Evolutionary conservation across 2,113 vertebrate species (phyloP), one percentile per base, ranked within the genome.

Genomic region (Enhydra lutris): DNA sequence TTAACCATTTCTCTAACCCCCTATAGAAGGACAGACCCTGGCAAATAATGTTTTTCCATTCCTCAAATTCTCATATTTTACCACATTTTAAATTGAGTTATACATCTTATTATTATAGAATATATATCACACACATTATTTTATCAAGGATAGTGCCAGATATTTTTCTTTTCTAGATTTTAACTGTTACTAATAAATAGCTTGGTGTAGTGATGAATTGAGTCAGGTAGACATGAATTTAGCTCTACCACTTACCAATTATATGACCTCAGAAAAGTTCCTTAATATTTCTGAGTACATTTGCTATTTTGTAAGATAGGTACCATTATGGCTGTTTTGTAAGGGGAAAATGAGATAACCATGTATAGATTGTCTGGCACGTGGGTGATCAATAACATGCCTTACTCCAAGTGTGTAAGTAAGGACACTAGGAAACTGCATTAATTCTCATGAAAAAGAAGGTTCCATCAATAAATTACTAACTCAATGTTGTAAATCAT

Each of bases 371-470:
- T 91, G 57, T 63, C 67, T 67, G 74, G 81, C 14, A 71, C 2
- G 0, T 45, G 59, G 42, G 26, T 73, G 47, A 74, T 95, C 82
- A 12, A 83, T 79, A 89, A 50, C 36, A 79, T n/a, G 73, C 36
- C n/a, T 84, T 34, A 65, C 3, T 61, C n/a, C 23, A 23, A 76
- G 24, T 45, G 17, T 81, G 34, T 87, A 55, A 82, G 76, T 85
- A 82, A 95, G 23, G 34, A 88, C 57, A 59, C 29, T 81, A 57
- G 80, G 78, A 96, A 91, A 83, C 81, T 78, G 63, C 20, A 97
- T 92, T 95, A 94, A 89, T 92, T 89, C 69, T 91, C 65, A 89
- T 78, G 93, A 85, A 90, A 85, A 78, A 95, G 63, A 94, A 85
- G 20, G 14, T 52, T 78, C 42, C 50, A 79, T 78, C 52, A 76